These are phyloP conservation scores for Nyctereutes procyonoides DNA, from an alignment of 2,113 vertebrate species.

Conservation along the genomic window DNA sequence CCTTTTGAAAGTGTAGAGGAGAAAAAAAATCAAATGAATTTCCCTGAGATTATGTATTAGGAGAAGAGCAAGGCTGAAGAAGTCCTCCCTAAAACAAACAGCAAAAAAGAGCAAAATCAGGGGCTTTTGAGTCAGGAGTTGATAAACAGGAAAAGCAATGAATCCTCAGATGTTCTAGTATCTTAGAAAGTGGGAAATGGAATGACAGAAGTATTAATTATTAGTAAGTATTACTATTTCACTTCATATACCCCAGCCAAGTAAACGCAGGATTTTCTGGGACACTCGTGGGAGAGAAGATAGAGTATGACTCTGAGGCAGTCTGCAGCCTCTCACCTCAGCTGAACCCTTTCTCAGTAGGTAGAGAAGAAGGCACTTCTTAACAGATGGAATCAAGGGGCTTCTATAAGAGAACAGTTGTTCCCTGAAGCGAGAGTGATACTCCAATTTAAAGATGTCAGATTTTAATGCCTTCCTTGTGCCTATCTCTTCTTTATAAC, in stretches of 20 bases:
- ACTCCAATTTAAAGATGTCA: neutral
- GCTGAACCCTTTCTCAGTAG: neutral
- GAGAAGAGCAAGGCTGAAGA: neutral
- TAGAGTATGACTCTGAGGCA: neutral
- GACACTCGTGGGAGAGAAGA: neutral
- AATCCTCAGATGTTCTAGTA: neutral
- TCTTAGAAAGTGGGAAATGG: slow-evolving; percentile 6
- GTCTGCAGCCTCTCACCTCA: neutral
- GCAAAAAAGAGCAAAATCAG: neutral
- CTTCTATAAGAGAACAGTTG: neutral
- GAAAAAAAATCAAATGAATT: slow-evolving; percentile 34
- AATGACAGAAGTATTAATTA: neutral
- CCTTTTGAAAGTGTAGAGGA: neutral
- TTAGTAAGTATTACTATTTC: neutral
- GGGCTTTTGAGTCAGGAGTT: neutral
- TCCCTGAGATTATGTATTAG: neutral
- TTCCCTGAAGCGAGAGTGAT: neutral
- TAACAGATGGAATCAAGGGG: neutral
- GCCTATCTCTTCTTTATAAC: neutral
- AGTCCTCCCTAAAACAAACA: neutral
- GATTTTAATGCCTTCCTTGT: slow-evolving; percentile 3
- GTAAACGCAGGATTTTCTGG: slow-evolving; percentile 30
- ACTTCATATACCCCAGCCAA: neutral
- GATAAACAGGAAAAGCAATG: neutral
- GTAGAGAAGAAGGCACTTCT: neutral